A percentile compares a stretch with the other conserved stretches of the same genome.
Evolutionary conservation across 1,140 invertebrate genomes (phyloP).

Genomic region (Apis cerana): DNA sequence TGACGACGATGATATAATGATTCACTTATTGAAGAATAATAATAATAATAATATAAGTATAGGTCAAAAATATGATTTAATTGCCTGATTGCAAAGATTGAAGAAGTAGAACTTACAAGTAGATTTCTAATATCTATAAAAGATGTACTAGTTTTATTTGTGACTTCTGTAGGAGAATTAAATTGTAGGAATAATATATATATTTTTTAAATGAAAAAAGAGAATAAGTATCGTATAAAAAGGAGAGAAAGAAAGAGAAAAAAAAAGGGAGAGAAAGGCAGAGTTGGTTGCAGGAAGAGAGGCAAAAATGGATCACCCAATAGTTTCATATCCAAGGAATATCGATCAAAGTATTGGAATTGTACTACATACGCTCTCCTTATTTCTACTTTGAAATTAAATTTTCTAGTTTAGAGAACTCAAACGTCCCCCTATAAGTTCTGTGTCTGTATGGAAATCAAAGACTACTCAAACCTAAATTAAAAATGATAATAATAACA

Average conservation of each 20-base stretch:
- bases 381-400: not conserved
- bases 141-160: not conserved
- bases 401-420: not conserved
- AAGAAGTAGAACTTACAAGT: not conserved
- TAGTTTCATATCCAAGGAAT: not conserved
- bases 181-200: not conserved
- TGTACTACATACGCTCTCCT: conserved; percentile 37
- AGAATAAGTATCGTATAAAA: not conserved
- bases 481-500: not conserved
- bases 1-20: conserved; percentile 7
- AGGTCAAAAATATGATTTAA: not conserved
- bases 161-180: not conserved
- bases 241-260: not conserved
- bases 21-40: not conserved
- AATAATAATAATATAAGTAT: not conserved
- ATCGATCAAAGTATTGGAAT: conserved; percentile 54
- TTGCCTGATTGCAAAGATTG: not conserved
- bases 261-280: not conserved
- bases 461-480: conserved; percentile 6
- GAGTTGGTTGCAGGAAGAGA: not conserved
- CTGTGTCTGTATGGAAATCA: not conserved
- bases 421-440: conserved; percentile 1
- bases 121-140: not conserved
- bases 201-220: no score
- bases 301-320: not conserved